A percentile compares a stretch with the other conserved stretches of the same genome.
Conservation (phyloP, 2,797 vertebrate species). For the Ambastaia sidthimunki region DNA sequence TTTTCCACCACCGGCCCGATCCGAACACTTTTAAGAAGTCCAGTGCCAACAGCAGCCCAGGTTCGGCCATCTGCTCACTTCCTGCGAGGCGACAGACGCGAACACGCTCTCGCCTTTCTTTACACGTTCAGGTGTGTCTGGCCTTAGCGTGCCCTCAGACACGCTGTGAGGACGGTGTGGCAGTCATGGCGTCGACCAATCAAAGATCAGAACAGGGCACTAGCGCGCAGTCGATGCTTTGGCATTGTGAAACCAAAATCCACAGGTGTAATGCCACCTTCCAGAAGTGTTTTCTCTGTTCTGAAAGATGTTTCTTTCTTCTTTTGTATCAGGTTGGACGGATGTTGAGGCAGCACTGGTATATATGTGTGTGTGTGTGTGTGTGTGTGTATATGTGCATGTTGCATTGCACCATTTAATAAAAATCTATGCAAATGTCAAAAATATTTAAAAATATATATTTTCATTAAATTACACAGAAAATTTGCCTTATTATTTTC, state of each 20-base stretch:
- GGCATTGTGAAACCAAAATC: slow-evolving; percentile 10
- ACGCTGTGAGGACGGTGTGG: slow-evolving; percentile 24
- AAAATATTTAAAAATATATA: no score
- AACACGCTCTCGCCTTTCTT: slow-evolving; percentile 28
- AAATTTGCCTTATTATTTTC: no score
- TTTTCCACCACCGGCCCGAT: slow-evolving; percentile 45
- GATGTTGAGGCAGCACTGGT: neutral
- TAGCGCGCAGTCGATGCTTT: neutral
- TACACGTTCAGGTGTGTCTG: slow-evolving; percentile 43
- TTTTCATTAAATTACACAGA: no score
- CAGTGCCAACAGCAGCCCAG: slow-evolving; percentile 53
- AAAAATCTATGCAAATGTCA: no score
- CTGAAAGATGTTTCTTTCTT: neutral
- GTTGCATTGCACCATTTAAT: no score
- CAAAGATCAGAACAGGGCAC: neutral
- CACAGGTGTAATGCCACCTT: slow-evolving; percentile 30
- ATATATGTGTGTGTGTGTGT: no score
- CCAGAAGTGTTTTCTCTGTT: neutral
- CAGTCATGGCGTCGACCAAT: slow-evolving; percentile 9
- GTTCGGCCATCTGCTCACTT: slow-evolving; percentile 45
- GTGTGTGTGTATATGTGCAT: no score
- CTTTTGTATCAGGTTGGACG: no score
- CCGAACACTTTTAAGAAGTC: slow-evolving; percentile 36
- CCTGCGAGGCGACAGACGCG: slow-evolving; percentile 42
- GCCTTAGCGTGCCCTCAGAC: slow-evolving; percentile 26